Percentiles rank a stretch among this genome's conserved stretches.
These are phyloP conservation scores for Ptychoptera albimana DNA, from an alignment of 2,888 invertebrate genomes.

Conservation along the genomic window DNA sequence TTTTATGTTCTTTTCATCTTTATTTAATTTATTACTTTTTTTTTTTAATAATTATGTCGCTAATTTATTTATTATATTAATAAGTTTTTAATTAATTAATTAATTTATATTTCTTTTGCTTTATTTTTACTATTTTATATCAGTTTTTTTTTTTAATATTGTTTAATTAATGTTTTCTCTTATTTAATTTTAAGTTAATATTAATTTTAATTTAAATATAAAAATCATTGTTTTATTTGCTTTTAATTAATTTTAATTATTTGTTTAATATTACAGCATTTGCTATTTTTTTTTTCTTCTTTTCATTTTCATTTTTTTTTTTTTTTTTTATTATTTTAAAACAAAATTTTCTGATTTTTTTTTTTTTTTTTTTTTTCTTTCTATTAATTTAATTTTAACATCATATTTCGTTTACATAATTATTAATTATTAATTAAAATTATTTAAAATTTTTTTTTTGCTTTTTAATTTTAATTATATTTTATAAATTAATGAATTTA, in stretches of 20 bases:
- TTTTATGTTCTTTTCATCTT: too few species aligned
- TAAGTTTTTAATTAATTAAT: not conserved
- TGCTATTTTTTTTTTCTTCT: slow-evolving; percentile 8
- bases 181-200: not conserved
- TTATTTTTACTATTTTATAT: not conserved
- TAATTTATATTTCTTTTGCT: not conserved
- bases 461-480: slow-evolving; percentile 1
- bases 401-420: slow-evolving; percentile 3
- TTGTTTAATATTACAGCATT: slow-evolving; percentile 7
- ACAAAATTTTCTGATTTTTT: slow-evolving; percentile 7
- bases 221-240: slow-evolving; percentile 6
- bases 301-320: slow-evolving; percentile 6
- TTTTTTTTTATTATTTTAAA: slow-evolving; percentile 8
- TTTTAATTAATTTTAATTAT: slow-evolving; percentile 4
- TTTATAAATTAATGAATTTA: slow-evolving; percentile 4
- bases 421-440: slow-evolving; percentile 6
- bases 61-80: not conserved
- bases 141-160: not conserved
- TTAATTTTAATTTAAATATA: not conserved
- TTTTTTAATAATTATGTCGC: slow-evolving; percentile 1
- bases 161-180: not conserved
- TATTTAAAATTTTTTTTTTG: slow-evolving; percentile 7
- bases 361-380: slow-evolving; percentile 6
- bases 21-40: not conserved
- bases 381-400: slow-evolving; percentile 6